These are phyloP conservation scores for Tetragonisca angustula DNA, from an alignment of 2,888 invertebrate species.

Conservation along the genomic window DNA sequence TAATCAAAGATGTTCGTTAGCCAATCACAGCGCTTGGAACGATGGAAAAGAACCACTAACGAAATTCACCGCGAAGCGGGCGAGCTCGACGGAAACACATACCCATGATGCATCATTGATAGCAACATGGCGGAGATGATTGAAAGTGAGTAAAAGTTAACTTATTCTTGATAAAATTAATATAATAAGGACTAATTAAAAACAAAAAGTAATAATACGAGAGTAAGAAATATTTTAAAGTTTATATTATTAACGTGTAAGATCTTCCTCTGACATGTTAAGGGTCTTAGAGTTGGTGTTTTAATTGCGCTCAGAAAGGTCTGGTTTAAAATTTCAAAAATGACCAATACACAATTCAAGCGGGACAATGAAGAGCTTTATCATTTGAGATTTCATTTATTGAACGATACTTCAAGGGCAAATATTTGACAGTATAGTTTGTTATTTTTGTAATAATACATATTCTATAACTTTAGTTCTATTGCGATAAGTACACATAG, in stretches of 20 bases:
- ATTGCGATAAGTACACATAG: constrained; percentile 36
- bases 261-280: constrained; percentile 1
- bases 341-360: constrained; percentile 81
- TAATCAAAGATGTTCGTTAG: constrained; percentile 21
- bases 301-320: constrained; percentile 70
- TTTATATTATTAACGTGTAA: constrained; percentile 14
- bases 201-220: constrained; percentile 41
- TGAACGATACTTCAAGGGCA: constrained; percentile 15
- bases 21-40: constrained; percentile 50
- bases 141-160: constrained; percentile 89
- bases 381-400: constrained; percentile 60
- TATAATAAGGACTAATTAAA: constrained; percentile 54
- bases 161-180: constrained; percentile 78
- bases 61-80: constrained; percentile 63
- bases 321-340: constrained; percentile 83
- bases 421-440: constrained; percentile 18
- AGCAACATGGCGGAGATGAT: constrained; percentile 93
- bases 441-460: constrained; percentile 13
- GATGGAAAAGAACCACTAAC: constrained; percentile 54
- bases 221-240: constrained; percentile 51
- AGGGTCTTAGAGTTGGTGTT: constrained; percentile 65
- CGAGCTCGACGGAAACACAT: constrained; percentile 72
- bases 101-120: constrained; percentile 83
- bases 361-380: constrained; percentile 75
- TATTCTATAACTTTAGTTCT: constrained; percentile 9